phyloP scores from a whole-genome alignment of 2,888 invertebrate species.

The Nemoura dubitans region DNA sequence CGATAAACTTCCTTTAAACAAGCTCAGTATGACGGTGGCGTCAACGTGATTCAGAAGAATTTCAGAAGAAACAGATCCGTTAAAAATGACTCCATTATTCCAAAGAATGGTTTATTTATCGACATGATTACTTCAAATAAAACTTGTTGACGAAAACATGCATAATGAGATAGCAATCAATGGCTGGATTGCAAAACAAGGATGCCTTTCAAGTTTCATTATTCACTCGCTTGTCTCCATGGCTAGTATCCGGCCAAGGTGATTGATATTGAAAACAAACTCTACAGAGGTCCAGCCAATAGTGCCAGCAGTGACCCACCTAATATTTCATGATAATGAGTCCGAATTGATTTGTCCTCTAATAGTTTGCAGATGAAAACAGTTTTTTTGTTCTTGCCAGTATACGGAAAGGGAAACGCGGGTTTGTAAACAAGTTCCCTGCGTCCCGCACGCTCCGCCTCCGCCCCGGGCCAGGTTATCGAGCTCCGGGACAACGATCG shows the following conservation, averaged over 20 bases:
- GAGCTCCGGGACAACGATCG: too few species aligned
- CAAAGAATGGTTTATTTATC: background rate
- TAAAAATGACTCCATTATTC: background rate
- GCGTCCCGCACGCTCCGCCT: background rate
- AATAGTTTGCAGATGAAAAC: background rate
- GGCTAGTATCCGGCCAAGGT: background rate
- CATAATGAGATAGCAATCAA: background rate
- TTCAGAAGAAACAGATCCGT: background rate
- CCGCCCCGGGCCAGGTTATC: background rate
- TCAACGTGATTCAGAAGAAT: background rate
- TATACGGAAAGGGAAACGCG: background rate
- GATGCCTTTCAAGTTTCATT: slow-evolving; percentile 1
- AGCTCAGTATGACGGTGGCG: too few species aligned
- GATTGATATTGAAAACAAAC: background rate
- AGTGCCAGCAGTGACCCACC: background rate
- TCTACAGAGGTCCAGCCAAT: background rate
- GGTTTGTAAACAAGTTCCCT: background rate
- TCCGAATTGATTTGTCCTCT: background rate
- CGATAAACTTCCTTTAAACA: too few species aligned
- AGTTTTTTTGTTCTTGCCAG: background rate
- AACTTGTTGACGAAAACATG: background rate
- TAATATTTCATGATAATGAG: background rate
- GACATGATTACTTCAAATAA: background rate
- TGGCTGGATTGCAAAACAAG: background rate
- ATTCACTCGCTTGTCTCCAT: background rate